Conservation (phyloP, 2,113 vertebrate genomes). For the Ploceus nigricollis region DNA sequence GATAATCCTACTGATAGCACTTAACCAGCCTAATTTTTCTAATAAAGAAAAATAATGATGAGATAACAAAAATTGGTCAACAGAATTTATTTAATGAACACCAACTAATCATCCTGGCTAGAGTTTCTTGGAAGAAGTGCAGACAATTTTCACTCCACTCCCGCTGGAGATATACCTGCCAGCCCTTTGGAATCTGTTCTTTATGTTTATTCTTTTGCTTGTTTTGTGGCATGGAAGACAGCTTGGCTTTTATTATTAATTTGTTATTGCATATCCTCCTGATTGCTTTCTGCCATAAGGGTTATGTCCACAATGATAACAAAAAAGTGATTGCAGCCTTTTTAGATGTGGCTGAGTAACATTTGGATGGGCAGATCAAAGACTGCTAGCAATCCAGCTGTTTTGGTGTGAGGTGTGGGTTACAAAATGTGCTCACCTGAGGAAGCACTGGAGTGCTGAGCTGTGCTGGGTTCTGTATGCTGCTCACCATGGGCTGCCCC, state of each 20-base stretch:
- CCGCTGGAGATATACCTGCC: neutral
- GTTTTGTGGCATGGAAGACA: neutral
- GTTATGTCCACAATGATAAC: neutral
- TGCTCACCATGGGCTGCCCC: neutral
- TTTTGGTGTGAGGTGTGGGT: neutral
- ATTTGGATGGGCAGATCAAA: neutral
- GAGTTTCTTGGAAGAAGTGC: neutral
- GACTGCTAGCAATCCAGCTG: neutral
- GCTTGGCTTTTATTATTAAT: neutral
- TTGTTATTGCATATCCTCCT: neutral
- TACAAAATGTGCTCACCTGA: neutral
- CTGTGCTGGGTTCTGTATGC: neutral
- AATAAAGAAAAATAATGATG: slow-evolving; percentile 4
- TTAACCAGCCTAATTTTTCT: slow-evolving; percentile 20
- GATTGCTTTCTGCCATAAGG: neutral
- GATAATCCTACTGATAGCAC: neutral
- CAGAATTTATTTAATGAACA: neutral
- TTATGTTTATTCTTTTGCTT: neutral
- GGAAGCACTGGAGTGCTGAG: neutral
- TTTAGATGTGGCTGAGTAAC: neutral
- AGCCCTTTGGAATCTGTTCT: neutral
- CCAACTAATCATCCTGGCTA: neutral
- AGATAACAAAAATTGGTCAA: neutral
- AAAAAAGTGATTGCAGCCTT: neutral
- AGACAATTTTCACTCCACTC: neutral